Base-by-base conservation (phyloP, 2,113 vertebrate genomes). In the Sula dactylatra region DNA sequence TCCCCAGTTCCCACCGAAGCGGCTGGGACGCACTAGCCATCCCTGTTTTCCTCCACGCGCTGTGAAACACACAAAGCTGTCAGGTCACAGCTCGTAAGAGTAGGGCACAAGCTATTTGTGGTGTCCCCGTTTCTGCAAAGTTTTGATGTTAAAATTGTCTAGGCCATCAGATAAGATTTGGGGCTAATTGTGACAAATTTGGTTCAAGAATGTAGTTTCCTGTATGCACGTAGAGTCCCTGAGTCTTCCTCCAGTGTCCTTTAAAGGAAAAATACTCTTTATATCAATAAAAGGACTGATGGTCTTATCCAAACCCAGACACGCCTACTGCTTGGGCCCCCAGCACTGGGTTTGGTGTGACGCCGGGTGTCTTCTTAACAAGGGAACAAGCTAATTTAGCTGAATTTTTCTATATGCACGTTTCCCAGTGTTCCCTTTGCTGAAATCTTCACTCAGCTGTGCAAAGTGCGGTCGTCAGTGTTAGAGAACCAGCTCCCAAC, bases 331-430 rank as follows among this genome's bases (percentile, higher is more conserved):
- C 15, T 47, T 32, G 36, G 15, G 2, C 34, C 34, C 22, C 36
- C 45, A 38, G 45, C 20, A 8, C 36, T 1, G 31, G 50, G 19
- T 4, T 6, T 56, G 36, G 3, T 29, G 42, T 40, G 50, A 25
- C n/a, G 9, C 52, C 16, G 20, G 6, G 3, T 26, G 26, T 32
- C 24, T 36, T 10, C 6, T 59, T 25, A 25, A 8, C 34, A 26
- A 11, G 10, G 22, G 26, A 69, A n/a, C 0, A 3, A 44, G 45
- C 45, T 17, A 38, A 7, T 50, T 27, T 9, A 24, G 44, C 44
- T 16, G 18, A 36, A 13, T 82, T 74, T 88, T 47, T 6, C 47
- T 52, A 2, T 0, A 0, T 2, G 2, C n/a, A 10, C 7, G 0
- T 18, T 52, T 34, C 16, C 40, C 45, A 4, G 3, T 1, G 34